Base-by-base conservation (phyloP, 2,113 vertebrate genomes). In the Sorex fumeus region DNA sequence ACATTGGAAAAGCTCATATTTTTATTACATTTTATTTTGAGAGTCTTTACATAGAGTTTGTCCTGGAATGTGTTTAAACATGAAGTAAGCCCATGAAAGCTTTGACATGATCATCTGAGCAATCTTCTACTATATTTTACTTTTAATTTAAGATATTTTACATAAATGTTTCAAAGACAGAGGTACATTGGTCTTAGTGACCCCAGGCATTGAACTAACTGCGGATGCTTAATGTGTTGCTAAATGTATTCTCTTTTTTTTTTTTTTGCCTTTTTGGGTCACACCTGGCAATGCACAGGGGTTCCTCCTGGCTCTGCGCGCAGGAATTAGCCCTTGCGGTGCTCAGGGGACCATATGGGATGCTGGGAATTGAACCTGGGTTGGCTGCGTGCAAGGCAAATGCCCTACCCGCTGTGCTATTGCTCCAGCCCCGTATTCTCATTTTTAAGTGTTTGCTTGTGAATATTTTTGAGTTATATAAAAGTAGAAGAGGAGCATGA, bases 11-110 rank as follows among this genome's bases (percentile, higher is more conserved):
- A 91, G 70, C 7, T 89, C 78, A 47, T 90, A 75, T 77, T 85
- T 91, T 90, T 94, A 47, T 87, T 91, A 79, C 50, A 91, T 93
- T 91, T 82, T 3, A 40, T 91, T 93, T 93, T 62, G 69, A 94
- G 88, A 74, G 1, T 1, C 40, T 90, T 87, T 74, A 74, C 32
- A 77, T 2, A 93, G 72, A 91, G 85, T 30, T 84, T 93, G 16
- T 40, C 13, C 32, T 82, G 7, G 71, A 79, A 85, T 80, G 3
- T 32, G 83, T n/a, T 16, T 83, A 77, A 90, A 67, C 36, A 16
- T 92, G 28, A 93, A 91, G 16, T 60, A 92, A 83, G 53, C 32
- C 76, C 25, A 62, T 82, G 25, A 69, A 93, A 94, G 32, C 11
- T 93, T 25, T 93, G 19, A 62, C n/a, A 27, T 77, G 64, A 74